Conservation (phyloP, 2,888 invertebrate species). For the Atrina japonica region DNA sequence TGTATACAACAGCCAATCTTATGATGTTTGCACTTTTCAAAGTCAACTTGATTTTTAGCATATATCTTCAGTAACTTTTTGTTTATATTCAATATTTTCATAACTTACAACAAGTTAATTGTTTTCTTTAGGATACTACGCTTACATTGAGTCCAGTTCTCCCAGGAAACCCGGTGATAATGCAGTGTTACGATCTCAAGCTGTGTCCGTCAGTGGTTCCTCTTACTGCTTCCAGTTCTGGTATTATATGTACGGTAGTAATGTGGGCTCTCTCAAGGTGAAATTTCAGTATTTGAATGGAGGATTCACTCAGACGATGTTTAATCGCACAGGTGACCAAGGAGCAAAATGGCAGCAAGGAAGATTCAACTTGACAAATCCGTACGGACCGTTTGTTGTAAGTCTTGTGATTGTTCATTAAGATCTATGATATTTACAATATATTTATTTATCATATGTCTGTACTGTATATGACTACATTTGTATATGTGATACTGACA, state of each 20-base stretch:
- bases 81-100: too few species aligned
- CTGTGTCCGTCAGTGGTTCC: slow-evolving; percentile 46
- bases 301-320: neutral
- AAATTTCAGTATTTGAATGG: slow-evolving; percentile 47
- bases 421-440: too few species aligned
- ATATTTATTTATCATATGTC: too few species aligned
- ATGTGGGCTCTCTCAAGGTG: slow-evolving; percentile 70
- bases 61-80: too few species aligned
- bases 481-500: too few species aligned
- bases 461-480: too few species aligned
- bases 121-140: slow-evolving; percentile 67
- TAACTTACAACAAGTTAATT: too few species aligned
- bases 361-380: slow-evolving; percentile 52
- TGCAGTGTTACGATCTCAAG: slow-evolving; percentile 65
- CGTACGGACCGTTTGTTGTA: slow-evolving; percentile 60
- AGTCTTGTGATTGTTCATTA: too few species aligned
- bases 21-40: too few species aligned
- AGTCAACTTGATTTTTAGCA: too few species aligned
- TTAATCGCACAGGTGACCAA: slow-evolving; percentile 66
- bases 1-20: too few species aligned
- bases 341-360: slow-evolving; percentile 68
- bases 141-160: slow-evolving; percentile 67
- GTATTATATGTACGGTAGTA: slow-evolving; percentile 74
- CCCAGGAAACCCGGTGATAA: slow-evolving; percentile 62
- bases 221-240: slow-evolving; percentile 71